Evolutionary conservation across 2,888 invertebrate genomes (phyloP).

Genomic region (Psylliodes chrysocephalus): DNA sequence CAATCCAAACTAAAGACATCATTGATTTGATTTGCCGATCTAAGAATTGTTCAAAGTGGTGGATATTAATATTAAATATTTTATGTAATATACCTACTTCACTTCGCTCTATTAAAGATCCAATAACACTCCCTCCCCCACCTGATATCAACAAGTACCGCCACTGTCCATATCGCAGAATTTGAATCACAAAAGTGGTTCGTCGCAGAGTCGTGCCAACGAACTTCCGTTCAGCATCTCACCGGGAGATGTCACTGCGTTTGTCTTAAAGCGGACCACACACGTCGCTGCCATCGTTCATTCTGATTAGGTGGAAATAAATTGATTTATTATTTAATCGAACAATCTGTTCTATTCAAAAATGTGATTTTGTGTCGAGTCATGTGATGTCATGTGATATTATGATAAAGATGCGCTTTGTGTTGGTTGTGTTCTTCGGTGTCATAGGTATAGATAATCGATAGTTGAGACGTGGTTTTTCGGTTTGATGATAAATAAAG

Average conservation of each 20-base stretch:
- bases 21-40: too few species aligned
- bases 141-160: too few species aligned
- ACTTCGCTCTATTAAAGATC: too few species aligned
- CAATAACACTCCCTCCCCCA: too few species aligned
- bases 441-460: slow-evolving; percentile 5
- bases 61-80: too few species aligned
- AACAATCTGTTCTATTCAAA: slow-evolving; percentile 29
- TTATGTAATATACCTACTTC: too few species aligned
- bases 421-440: too few species aligned
- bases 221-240: slow-evolving; percentile 22
- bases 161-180: slow-evolving; percentile 10
- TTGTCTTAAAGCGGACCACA: slow-evolving; percentile 45
- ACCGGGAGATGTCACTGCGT: slow-evolving; percentile 33
- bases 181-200: slow-evolving; percentile 24
- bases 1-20: too few species aligned
- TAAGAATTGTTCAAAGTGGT: too few species aligned
- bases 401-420: slow-evolving; percentile 12
- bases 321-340: slow-evolving; percentile 39
- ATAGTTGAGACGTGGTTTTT: not conserved
- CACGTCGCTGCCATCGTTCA: slow-evolving; percentile 41
- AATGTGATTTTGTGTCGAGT: slow-evolving; percentile 24
- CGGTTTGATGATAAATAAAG: slow-evolving; percentile 13
- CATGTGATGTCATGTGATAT: slow-evolving; percentile 19
- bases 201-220: slow-evolving; percentile 21
- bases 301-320: slow-evolving; percentile 35